phyloP scores from a whole-genome alignment of 2,888 invertebrate genomes.

The Deroplatys truncata region DNA sequence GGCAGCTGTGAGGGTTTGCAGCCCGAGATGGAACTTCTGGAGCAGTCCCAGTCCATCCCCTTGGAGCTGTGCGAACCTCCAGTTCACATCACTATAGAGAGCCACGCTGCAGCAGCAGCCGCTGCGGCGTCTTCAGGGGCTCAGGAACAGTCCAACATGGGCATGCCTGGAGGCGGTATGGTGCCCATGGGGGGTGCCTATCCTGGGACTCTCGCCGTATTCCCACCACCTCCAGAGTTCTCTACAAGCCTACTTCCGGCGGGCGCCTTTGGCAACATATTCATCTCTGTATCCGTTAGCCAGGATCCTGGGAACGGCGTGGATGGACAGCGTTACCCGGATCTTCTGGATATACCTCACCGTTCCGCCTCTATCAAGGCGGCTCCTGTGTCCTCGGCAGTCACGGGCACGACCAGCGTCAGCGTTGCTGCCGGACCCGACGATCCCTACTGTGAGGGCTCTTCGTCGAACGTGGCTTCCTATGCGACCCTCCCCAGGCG shows the following conservation, averaged over 20 bases:
- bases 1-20: constrained; percentile 62
- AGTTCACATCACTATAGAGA: constrained; percentile 52
- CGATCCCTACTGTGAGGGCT: constrained; percentile 40
- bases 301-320: constrained; percentile 57
- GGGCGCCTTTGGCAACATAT: constrained; percentile 68
- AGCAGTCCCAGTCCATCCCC: constrained; percentile 38
- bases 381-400: constrained; percentile 33
- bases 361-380: constrained; percentile 42
- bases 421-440: constrained; percentile 42
- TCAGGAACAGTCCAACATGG: constrained; percentile 18
- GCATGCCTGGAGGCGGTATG: constrained; percentile 41
- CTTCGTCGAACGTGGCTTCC: constrained; percentile 46
- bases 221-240: constrained; percentile 57
- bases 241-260: constrained; percentile 52
- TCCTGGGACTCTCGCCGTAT: constrained; percentile 47
- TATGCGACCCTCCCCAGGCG: constrained; percentile 47
- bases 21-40: constrained; percentile 52
- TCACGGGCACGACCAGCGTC: constrained; percentile 39
- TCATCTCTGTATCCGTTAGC: constrained; percentile 75
- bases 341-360: constrained; percentile 68
- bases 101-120: constrained; percentile 38
- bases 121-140: constrained; percentile 34
- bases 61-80: constrained; percentile 41
- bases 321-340: constrained; percentile 65
- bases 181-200: constrained; percentile 44